Evolutionary conservation across 2,888 invertebrate genomes (phyloP).

Genomic region (Xylophagus ater): DNA sequence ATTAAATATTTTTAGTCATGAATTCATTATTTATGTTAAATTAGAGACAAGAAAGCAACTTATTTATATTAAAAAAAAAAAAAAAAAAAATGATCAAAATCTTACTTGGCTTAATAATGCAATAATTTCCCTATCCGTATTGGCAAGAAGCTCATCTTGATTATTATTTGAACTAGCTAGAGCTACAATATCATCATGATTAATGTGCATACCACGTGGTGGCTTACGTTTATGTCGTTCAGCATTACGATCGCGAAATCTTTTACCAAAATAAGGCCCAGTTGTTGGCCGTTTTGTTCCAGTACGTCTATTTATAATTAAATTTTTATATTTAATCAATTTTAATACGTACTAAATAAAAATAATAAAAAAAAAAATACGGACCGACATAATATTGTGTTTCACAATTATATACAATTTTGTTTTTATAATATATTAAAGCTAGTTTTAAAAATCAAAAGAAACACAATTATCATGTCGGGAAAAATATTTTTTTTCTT

Average conservation of each 20-base stretch:
- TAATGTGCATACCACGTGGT: slow-evolving; percentile 94
- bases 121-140: slow-evolving; percentile 88
- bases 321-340: slow-evolving; percentile 6
- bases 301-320: slow-evolving; percentile 50
- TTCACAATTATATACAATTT: too few species aligned
- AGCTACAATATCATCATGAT: slow-evolving; percentile 90
- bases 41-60: slow-evolving; percentile 17
- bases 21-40: slow-evolving; percentile 14
- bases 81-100: slow-evolving; percentile 27
- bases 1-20: slow-evolving; percentile 17
- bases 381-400: slow-evolving; percentile 13
- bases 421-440: too few species aligned
- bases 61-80: slow-evolving; percentile 18
- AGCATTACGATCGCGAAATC: slow-evolving; percentile 34
- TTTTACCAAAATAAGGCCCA: slow-evolving; percentile 44
- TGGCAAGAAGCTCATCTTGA: slow-evolving; percentile 70
- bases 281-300: slow-evolving; percentile 70
- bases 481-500: slow-evolving; percentile 3
- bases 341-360: neutral
- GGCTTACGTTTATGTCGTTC: slow-evolving; percentile 68
- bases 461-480: slow-evolving; percentile 15
- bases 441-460: slow-evolving; percentile 7
- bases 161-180: slow-evolving; percentile 51
- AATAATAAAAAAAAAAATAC: neutral
- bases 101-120: slow-evolving; percentile 94